Conservation (phyloP, 2,888 invertebrate species). For the Abrostola tripartita region DNA sequence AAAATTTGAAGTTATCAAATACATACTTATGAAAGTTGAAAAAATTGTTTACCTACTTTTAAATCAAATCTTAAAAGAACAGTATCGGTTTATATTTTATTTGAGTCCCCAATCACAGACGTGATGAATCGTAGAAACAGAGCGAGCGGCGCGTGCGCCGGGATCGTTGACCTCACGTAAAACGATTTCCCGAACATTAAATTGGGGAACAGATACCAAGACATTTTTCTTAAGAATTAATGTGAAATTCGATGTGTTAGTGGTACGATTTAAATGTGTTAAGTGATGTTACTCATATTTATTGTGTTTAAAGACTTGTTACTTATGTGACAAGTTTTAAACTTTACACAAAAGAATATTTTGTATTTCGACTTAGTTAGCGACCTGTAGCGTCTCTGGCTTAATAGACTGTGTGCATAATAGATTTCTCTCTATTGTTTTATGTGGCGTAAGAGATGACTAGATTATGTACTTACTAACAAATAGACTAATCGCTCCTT, state of each 20-base stretch:
- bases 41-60: no score
- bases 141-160: conserved; percentile 66
- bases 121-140: conserved; percentile 76
- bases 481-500: no score
- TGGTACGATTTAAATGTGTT: conserved; percentile 3
- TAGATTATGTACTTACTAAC: no score
- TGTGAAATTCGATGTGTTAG: conserved; percentile 15
- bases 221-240: conserved; percentile 47
- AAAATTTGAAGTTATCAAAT: no score
- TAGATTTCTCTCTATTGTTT: no score
- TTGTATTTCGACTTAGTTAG: no score
- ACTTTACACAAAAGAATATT: no score
- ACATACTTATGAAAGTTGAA: no score
- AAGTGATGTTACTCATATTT: conserved; percentile 2
- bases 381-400: no score
- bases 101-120: conserved; percentile 58
- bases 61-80: no score
- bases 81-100: conserved; percentile 38
- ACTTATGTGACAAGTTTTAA: neutral
- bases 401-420: no score
- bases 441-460: no score
- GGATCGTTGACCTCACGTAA: conserved; percentile 66
- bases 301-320: neutral
- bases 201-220: conserved; percentile 50
- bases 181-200: conserved; percentile 61